These are phyloP conservation scores for Mesitornis unicolor DNA, from an alignment of 2,113 vertebrate species.

Conservation along the genomic window DNA sequence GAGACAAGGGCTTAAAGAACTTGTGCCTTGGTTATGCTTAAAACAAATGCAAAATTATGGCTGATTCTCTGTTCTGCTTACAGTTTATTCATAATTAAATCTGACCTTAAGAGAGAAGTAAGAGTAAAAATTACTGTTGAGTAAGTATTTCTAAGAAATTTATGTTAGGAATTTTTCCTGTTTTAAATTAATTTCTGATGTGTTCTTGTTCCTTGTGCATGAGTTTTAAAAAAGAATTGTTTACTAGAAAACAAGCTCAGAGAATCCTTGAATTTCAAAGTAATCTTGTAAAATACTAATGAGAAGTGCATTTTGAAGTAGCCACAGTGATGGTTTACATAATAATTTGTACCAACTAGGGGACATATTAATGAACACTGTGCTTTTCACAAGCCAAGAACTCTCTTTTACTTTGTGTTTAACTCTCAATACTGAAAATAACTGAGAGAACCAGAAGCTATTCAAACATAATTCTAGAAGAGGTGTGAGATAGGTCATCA, in stretches of 20 bases:
- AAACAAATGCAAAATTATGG: not conserved
- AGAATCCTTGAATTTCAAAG: not conserved
- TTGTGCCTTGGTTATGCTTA: not conserved
- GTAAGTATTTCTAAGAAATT: not conserved
- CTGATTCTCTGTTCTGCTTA: not conserved
- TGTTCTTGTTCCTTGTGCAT: not conserved
- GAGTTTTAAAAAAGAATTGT: not conserved
- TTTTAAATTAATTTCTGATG: not conserved
- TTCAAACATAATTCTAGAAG: not conserved
- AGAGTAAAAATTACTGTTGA: not conserved
- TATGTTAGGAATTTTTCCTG: not conserved
- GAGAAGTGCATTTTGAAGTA: not conserved
- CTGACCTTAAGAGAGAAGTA: not conserved
- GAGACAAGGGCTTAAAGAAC: not conserved
- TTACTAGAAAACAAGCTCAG: not conserved
- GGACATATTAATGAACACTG: not conserved
- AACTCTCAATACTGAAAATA: not conserved
- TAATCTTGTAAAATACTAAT: not conserved
- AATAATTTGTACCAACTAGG: not conserved
- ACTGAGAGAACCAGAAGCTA: not conserved
- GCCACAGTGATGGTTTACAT: not conserved
- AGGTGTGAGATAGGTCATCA: not conserved
- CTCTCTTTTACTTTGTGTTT: not conserved
- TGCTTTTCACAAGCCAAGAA: not conserved
- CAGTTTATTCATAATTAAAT: not conserved